phyloP scores from a whole-genome alignment of 2,888 invertebrate genomes.

The Nebria salina region DNA sequence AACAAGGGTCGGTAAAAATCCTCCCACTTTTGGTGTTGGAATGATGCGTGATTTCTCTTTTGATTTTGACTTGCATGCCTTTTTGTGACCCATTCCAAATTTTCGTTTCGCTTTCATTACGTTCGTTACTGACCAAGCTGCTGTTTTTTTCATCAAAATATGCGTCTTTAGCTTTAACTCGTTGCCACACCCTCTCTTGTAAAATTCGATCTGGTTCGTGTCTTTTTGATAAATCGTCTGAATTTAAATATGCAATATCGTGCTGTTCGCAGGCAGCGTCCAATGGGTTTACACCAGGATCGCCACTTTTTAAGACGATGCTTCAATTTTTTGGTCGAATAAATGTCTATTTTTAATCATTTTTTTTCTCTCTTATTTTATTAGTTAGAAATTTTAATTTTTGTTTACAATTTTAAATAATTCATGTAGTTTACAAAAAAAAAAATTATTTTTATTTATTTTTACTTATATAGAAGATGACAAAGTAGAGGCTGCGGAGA shows the following conservation, averaged over 20 bases:
- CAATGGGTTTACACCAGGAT: slow-evolving; percentile 25
- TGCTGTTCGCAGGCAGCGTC: slow-evolving; percentile 52
- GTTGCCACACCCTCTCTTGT: slow-evolving; percentile 51
- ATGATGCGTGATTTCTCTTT: slow-evolving; percentile 22
- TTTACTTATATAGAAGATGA: too few species aligned
- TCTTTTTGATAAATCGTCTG: slow-evolving; percentile 43
- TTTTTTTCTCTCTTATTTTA: too few species aligned
- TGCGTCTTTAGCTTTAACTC: slow-evolving; percentile 50
- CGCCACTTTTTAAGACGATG: too few species aligned
- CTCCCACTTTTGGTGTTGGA: slow-evolving; percentile 49
- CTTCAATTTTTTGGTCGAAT: too few species aligned
- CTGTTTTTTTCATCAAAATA: slow-evolving; percentile 51
- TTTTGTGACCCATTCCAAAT: slow-evolving; percentile 48
- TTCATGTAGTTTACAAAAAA: too few species aligned
- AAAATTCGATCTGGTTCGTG: slow-evolving; percentile 53
- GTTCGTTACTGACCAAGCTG: slow-evolving; percentile 50
- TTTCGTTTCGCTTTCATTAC: slow-evolving; percentile 52
- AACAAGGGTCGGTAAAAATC: slow-evolving; percentile 51
- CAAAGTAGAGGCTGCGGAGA: too few species aligned
- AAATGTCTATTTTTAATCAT: too few species aligned
- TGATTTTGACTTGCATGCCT: background rate
- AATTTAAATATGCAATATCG: slow-evolving; percentile 52
- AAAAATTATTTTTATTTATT: too few species aligned
- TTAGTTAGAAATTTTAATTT: too few species aligned
- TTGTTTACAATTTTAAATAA: too few species aligned